Base-by-base conservation (phyloP, 1,140 invertebrate genomes). In the Platyscapa corneri region DNA sequence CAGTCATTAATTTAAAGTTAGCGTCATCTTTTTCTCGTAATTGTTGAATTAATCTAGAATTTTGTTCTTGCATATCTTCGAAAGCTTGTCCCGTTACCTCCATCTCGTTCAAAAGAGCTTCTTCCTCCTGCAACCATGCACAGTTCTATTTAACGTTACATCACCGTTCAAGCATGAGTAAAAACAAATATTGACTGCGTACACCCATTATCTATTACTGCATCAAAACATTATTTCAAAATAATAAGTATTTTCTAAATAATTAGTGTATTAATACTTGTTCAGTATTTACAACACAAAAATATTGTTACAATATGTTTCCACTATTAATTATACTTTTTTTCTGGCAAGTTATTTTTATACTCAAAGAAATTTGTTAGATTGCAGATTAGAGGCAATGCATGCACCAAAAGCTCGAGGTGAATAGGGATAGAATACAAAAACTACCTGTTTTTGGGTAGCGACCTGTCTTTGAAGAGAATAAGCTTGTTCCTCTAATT, bases 21-120 rank as follows among this genome's bases (percentile, higher is more conserved):
- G 99, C 98, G 91, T 99, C 99, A 92, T 99, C 99, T 90, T 99
- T 99, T 91, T 99, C 99, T 6, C 98, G 94, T 30, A 99, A 93
- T 92, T 99, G 98, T 89, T 99, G 98, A 78, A 99, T 97, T 20
- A 99, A 94, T 46, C 99, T 94, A 0, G 97, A 98, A 94, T 99
- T 99, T 93, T 99, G 98, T 90, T 99, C 98, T 93, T 99, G 98
- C 98, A 99, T 99, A 90, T 99, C 98, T 93, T 99, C 99, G 92
- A 99, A 99, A 0, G 99, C 99, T 93, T 99, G 98, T 0, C 99
- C 99, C 0, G 98, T 99, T 0, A 99, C 98, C 92, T 99, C 99
- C 97, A 99, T 99, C 93, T 99, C 99, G 91, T 98, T 99, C 7
- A 99, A 94, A 79, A 99, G 93, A 3, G 98, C 98, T 92, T 99